phyloP scores from a whole-genome alignment of 2,797 vertebrate genomes.

The Amblyraja radiata region DNA sequence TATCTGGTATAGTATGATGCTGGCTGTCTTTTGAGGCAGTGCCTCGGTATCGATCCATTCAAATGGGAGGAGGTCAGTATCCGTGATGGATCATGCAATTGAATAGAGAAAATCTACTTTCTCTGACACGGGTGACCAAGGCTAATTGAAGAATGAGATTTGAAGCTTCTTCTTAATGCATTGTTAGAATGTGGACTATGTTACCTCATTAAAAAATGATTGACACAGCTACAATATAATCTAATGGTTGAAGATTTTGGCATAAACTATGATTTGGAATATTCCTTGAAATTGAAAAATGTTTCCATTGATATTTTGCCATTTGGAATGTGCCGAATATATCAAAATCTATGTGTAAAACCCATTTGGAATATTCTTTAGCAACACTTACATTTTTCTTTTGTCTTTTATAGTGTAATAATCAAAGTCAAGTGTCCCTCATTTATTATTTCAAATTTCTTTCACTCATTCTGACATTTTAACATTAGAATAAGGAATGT shows the following conservation, averaged over 20 bases:
- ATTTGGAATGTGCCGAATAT: background rate
- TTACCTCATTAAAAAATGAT: background rate
- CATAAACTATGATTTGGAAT: background rate
- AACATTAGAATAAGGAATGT: conserved; percentile 35
- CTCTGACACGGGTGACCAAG: background rate
- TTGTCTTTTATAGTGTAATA: background rate
- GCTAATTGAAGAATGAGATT: background rate
- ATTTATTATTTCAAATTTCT: background rate
- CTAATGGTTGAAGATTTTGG: background rate
- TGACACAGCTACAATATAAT: background rate
- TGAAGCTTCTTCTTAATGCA: background rate
- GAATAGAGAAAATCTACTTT: background rate
- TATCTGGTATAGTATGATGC: no score
- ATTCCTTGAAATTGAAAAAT: background rate
- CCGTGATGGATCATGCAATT: background rate
- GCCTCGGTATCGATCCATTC: no score
- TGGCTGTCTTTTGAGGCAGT: no score
- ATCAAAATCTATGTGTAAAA: background rate
- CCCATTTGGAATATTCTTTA: background rate
- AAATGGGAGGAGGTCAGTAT: no score
- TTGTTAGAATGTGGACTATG: background rate
- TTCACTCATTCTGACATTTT: conserved; percentile 22
- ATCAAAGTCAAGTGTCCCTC: background rate
- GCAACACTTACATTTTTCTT: background rate
- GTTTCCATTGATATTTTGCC: background rate